Conservation (phyloP, 2,113 vertebrate genomes). For the Calcarius ornatus region DNA sequence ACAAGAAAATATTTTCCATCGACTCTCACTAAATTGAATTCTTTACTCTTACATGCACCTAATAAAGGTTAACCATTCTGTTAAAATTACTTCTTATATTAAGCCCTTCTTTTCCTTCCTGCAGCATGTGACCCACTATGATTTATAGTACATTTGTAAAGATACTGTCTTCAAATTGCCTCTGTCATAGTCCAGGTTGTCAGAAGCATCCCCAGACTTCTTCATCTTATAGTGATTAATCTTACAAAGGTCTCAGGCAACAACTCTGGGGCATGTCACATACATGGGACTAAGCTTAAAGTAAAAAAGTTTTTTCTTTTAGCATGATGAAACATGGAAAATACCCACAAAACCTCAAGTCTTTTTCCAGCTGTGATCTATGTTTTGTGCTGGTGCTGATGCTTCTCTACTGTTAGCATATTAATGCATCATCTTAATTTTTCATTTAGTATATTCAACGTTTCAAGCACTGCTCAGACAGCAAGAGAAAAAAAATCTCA, state of each 20-base stretch:
- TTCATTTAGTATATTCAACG: not conserved
- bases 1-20: not conserved
- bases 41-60: not conserved
- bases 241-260: not conserved
- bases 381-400: not conserved
- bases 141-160: not conserved
- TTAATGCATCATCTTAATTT: not conserved
- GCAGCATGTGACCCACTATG: not conserved
- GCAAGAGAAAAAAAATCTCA: not conserved
- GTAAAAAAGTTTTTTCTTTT: not conserved
- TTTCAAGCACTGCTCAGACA: not conserved
- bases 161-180: not conserved
- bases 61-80: not conserved
- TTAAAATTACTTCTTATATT: not conserved
- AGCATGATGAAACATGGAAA: not conserved
- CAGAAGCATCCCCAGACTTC: not conserved
- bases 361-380: not conserved
- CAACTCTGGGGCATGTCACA: not conserved
- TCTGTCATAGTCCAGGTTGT: not conserved
- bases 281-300: not conserved
- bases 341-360: not conserved
- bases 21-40: not conserved
- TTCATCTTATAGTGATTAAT: not conserved
- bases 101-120: not conserved
- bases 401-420: not conserved